Conservation (phyloP, 2,797 vertebrate genomes). For the Cygnus olor region DNA sequence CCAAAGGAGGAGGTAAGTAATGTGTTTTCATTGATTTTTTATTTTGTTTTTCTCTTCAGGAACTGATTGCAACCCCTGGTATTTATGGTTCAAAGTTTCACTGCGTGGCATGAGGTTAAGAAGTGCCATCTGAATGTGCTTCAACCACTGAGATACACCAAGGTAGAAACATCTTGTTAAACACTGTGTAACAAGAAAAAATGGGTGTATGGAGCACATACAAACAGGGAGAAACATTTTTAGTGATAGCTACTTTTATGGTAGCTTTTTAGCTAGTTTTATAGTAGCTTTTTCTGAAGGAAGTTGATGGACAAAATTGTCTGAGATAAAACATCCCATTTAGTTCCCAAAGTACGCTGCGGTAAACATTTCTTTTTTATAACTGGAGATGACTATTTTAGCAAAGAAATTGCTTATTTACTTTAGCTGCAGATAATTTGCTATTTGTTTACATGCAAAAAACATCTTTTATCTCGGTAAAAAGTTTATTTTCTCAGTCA, state of each 20-base stretch:
- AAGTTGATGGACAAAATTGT: background rate
- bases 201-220: background rate
- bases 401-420: background rate
- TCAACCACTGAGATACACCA: background rate
- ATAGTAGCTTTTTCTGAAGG: background rate
- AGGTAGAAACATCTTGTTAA: background rate
- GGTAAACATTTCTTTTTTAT: background rate
- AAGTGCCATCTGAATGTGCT: background rate
- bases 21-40: background rate
- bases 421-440: background rate
- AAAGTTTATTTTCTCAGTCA: constrained; percentile 21
- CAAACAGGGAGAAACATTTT: background rate
- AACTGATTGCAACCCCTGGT: background rate
- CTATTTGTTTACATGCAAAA: background rate
- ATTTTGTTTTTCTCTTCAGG: background rate
- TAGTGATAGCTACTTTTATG: background rate
- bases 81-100: background rate
- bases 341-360: background rate
- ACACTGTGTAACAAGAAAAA: background rate
- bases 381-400: background rate
- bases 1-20: background rate
- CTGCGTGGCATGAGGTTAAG: background rate
- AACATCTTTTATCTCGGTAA: background rate
- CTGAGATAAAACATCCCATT: background rate
- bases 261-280: background rate